phyloP scores from a whole-genome alignment of 1,140 invertebrate genomes.

The Rhyzopertha dominica region DNA sequence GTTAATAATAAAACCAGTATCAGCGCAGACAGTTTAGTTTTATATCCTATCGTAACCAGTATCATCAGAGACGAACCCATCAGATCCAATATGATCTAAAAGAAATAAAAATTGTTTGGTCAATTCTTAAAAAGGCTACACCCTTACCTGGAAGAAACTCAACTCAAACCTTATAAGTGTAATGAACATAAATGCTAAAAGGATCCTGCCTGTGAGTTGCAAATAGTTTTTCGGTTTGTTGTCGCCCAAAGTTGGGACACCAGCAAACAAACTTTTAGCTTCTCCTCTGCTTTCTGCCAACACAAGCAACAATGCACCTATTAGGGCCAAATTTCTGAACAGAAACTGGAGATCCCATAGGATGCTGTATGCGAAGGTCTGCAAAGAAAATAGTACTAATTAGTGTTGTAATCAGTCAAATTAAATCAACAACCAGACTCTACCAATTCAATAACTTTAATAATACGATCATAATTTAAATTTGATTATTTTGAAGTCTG shows the following conservation, averaged over 20 bases:
- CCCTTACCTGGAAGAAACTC: constrained; percentile 79
- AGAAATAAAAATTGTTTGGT: constrained; percentile 32
- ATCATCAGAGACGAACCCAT: constrained; percentile 93
- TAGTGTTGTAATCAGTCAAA: too few relatives aligned
- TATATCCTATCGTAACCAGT: constrained; percentile 94
- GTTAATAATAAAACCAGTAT: constrained; percentile 87
- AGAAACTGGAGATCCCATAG: constrained; percentile 98
- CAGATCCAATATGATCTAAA: constrained; percentile 81
- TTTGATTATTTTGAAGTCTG: too few relatives aligned
- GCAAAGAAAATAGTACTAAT: constrained; percentile 45
- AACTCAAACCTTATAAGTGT: constrained; percentile 92
- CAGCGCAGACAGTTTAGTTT: constrained; percentile 96
- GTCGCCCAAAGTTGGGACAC: constrained; percentile 93
- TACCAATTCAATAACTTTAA: too few relatives aligned
- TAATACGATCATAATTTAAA: too few relatives aligned
- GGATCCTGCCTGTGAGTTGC: constrained; percentile 90
- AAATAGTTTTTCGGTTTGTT: constrained; percentile 98
- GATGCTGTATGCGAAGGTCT: constrained; percentile 97
- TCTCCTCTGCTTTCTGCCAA: constrained; percentile 91
- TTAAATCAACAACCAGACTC: too few relatives aligned
- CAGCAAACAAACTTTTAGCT: constrained; percentile 91
- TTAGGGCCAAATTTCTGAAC: constrained; percentile 90
- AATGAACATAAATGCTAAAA: constrained; percentile 98
- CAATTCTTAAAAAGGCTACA: too few relatives aligned
- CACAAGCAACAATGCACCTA: constrained; percentile 90